Percentiles rank a stretch among this genome's conserved stretches.
phyloP scores from a whole-genome alignment of 2,797 vertebrate genomes.

The Chloroceryle inda region DNA sequence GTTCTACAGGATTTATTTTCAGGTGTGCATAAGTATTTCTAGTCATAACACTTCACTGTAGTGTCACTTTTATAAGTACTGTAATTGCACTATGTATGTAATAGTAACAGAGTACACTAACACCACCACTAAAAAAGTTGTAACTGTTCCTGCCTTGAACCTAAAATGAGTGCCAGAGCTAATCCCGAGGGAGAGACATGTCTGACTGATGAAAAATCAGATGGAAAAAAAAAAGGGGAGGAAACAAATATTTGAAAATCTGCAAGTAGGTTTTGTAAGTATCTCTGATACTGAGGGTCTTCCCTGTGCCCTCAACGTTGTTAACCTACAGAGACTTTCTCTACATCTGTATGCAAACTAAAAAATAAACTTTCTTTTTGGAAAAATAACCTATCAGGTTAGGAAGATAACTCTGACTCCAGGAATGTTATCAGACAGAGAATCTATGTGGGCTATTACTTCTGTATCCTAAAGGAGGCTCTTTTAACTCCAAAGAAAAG shows the following conservation, averaged over 20 bases:
- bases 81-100: background rate
- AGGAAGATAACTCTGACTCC: background rate
- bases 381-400: background rate
- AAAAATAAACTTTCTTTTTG: background rate
- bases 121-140: background rate
- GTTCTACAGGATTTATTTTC: background rate
- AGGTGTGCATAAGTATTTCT: background rate
- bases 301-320: background rate
- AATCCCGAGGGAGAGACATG: background rate
- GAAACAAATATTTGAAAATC: background rate
- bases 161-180: background rate
- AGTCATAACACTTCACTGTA: background rate
- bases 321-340: background rate
- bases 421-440: background rate
- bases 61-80: too few species aligned
- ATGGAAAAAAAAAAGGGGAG: background rate
- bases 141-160: background rate
- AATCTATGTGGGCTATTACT: too few species aligned
- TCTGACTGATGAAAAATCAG: background rate
- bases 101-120: background rate
- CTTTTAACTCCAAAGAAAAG: background rate
- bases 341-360: background rate
- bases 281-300: background rate
- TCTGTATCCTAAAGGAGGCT: background rate
- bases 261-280: background rate